Percentiles rank a stretch among this genome's conserved stretches.
Evolutionary conservation across 2,113 vertebrate species (phyloP).

Genomic region (Clarias magur): DNA sequence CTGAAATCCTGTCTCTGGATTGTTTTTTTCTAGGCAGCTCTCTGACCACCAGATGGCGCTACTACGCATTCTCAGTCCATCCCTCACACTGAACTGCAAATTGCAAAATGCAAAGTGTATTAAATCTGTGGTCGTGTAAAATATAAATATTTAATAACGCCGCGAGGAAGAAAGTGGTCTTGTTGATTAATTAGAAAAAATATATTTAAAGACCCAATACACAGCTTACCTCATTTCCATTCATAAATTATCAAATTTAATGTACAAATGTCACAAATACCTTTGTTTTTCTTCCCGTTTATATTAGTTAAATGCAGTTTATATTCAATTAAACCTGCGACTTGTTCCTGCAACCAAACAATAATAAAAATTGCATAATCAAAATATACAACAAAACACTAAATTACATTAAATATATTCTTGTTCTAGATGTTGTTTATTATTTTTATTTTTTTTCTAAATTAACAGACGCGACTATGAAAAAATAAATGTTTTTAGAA

Average conservation of each 20-base stretch:
- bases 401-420: not conserved
- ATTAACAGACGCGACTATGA: not conserved
- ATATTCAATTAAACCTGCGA: not conserved
- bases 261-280: not conserved
- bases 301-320: not conserved
- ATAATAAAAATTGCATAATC: not conserved
- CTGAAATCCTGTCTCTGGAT: not conserved
- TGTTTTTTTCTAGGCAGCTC: not conserved
- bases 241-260: not conserved
- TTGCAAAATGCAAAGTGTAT: not conserved
- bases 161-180: not conserved
- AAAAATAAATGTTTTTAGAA: not conserved
- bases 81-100: not conserved
- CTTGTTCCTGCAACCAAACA: not conserved
- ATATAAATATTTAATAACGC: slow-evolving; percentile 15
- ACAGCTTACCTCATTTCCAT: not conserved
- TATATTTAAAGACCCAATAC: slow-evolving; percentile 2
- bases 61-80: not conserved
- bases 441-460: not conserved
- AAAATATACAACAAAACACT: not conserved
- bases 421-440: not conserved
- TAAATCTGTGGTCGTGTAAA: slow-evolving; percentile 12
- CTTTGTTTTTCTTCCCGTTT: not conserved
- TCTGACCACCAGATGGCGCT: slow-evolving; percentile 11
- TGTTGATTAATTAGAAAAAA: slow-evolving; percentile 3